These are phyloP conservation scores for Copidosoma aretas DNA, from an alignment of 2,888 invertebrate species.

Conservation along the genomic window DNA sequence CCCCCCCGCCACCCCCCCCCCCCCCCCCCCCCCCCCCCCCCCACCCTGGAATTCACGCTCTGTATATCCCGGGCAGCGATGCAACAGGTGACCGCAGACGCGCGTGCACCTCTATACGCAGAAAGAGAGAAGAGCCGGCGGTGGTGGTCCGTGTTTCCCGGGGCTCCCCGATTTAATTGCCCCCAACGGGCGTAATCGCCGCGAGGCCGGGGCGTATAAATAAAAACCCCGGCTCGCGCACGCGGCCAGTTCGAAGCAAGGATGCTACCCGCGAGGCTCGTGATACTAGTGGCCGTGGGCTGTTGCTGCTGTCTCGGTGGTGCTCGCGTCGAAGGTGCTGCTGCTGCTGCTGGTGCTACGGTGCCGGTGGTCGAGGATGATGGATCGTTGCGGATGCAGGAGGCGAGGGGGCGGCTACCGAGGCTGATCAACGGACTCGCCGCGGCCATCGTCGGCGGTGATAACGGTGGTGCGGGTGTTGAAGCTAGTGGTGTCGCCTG, in stretches of 20 bases:
- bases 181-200: not conserved
- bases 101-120: not conserved
- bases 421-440: not conserved
- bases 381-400: too few species aligned
- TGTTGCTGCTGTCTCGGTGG: not conserved
- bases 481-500: not conserved
- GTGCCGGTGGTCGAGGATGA: too few species aligned
- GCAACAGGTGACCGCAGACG: conserved; percentile 3
- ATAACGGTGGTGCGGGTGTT: not conserved
- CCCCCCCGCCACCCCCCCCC: too few species aligned
- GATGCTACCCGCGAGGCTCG: conserved; percentile 56
- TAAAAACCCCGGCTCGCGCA: conserved; percentile 53
- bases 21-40: not conserved
- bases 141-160: not conserved
- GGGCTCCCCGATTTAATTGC: not conserved
- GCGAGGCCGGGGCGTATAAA: conserved; percentile 35
- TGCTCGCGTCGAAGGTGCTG: too few species aligned
- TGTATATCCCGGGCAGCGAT: conserved; percentile 52
- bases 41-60: conserved; percentile 58
- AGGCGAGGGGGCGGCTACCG: too few species aligned
- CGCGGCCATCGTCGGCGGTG: not conserved
- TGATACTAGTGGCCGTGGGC: conserved; percentile 4
- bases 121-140: not conserved
- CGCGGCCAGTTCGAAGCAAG: conserved; percentile 51
- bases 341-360: too few species aligned